phyloP scores from a whole-genome alignment of 2,797 vertebrate genomes.

The Enteromius radiatus region DNA sequence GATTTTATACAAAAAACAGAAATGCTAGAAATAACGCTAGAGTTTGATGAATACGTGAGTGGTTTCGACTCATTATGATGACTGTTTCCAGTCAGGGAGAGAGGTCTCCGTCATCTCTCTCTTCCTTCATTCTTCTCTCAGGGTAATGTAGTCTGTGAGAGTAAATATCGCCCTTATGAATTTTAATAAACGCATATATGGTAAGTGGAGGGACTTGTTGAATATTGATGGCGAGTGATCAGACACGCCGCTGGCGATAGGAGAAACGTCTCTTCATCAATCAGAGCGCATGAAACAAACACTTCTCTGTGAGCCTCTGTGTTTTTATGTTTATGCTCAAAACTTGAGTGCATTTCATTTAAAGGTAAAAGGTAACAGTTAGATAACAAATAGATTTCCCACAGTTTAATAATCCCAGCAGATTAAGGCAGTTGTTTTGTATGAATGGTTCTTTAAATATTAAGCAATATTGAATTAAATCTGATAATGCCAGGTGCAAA shows the following conservation, averaged over 20 bases:
- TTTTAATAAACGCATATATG: conserved; percentile 76
- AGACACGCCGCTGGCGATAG: conserved; percentile 78
- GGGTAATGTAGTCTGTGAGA: conserved; percentile 64
- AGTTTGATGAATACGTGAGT: neutral
- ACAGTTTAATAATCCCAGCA: neutral
- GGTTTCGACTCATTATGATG: neutral
- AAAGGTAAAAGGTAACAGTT: neutral
- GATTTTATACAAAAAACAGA: neutral
- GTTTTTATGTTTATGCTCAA: neutral
- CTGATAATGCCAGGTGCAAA: neutral
- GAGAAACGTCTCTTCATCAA: conserved; percentile 76
- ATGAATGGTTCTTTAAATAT: neutral
- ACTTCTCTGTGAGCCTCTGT: neutral
- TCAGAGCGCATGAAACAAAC: conserved; percentile 54
- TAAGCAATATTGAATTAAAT: neutral
- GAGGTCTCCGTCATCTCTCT: too few relatives aligned
- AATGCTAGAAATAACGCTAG: neutral
- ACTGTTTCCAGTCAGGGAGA: neutral
- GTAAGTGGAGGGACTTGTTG: conserved; percentile 68
- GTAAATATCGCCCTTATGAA: conserved; percentile 84
- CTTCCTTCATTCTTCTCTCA: conserved; percentile 48
- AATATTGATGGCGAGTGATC: conserved; percentile 83
- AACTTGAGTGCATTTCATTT: neutral
- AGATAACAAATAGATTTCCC: neutral
- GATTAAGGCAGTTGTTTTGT: neutral